Conservation (phyloP, 1,140 invertebrate genomes). For the Hyphantria cunea region DNA sequence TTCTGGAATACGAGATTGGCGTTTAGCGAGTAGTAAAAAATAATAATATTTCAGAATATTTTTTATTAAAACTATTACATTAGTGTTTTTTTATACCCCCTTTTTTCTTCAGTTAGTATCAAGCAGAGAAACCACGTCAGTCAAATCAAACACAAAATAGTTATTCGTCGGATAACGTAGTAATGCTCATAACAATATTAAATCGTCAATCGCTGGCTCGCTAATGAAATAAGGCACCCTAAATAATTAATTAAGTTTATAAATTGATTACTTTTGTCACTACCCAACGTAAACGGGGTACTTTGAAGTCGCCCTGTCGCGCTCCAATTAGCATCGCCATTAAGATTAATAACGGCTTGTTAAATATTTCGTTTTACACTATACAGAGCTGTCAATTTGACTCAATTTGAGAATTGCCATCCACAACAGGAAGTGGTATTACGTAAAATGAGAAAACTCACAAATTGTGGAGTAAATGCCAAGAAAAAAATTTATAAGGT, state of each 20-base stretch:
- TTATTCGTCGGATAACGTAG: background rate
- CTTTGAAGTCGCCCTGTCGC: background rate
- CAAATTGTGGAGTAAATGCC: too few species aligned
- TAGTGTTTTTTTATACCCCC: too few species aligned
- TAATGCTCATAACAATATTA: background rate
- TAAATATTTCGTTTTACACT: background rate
- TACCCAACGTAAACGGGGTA: background rate
- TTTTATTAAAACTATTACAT: too few species aligned
- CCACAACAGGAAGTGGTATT: too few species aligned
- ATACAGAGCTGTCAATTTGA: background rate
- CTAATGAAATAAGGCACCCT: background rate
- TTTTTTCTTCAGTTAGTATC: too few species aligned
- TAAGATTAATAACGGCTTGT: constrained; percentile 4
- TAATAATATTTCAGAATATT: too few species aligned
- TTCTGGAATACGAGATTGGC: too few species aligned
- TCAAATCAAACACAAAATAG: too few species aligned
- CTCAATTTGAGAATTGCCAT: background rate
- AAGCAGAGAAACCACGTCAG: too few species aligned
- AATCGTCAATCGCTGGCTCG: background rate
- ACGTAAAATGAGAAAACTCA: too few species aligned
- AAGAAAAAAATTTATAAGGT: too few species aligned
- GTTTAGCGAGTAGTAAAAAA: too few species aligned
- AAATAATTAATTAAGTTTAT: constrained; percentile 6
- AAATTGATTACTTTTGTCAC: constrained; percentile 13
- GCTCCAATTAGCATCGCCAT: constrained; percentile 6